Evolutionary conservation across 2,797 vertebrate species (phyloP), one percentile per base, ranked within the genome.

Genomic region (Enoplosus armatus): DNA sequence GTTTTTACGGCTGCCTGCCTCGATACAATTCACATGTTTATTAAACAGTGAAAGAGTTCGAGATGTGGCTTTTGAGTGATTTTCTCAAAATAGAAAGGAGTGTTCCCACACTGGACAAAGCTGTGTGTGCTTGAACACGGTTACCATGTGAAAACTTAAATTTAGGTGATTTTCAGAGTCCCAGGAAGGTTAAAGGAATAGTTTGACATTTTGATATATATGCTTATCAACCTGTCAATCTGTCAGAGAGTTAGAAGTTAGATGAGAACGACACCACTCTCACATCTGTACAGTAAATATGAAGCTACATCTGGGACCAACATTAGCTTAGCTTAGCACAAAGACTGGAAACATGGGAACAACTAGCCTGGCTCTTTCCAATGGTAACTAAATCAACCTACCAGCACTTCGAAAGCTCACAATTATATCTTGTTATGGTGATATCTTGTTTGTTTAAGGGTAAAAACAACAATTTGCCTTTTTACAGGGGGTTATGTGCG

Each of bases 21-120:
- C 89, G 90, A 95, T 95, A 91, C 92, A 94, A 95, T 95, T 96
- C 94, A 91, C 92, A 91, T 90, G 92, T 94, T 95, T 95, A 96
- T 95, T 94, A 96, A 96, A 94, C 89, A 90, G 92, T 83, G 88
- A 90, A 92, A 76, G 87, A 94, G 94, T 93, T 95, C 86, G 92
- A 94, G 93, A 93, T 94, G 91, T 85, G 91, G 90, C 89, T 94
- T 94, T 91, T 85, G 73, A 90, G 84, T 54, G 50, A 72, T 63
- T 50, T 39, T 76, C 48, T 79, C 26, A 60, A 80, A 84, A 50
- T 70, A 70, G 37, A 43, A 74, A 2, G 11, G 8, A 37, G 76
- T 26, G 26, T 55, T 59, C 15, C 24, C 60, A 60, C 63, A 31
- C 11, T 27, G 24, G 54, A 27, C 33, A 39, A 64, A 56, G 51